Percentiles rank a stretch among this genome's conserved stretches.
phyloP scores from a whole-genome alignment of 2,113 vertebrate species.

The Leucopsar rothschildi region DNA sequence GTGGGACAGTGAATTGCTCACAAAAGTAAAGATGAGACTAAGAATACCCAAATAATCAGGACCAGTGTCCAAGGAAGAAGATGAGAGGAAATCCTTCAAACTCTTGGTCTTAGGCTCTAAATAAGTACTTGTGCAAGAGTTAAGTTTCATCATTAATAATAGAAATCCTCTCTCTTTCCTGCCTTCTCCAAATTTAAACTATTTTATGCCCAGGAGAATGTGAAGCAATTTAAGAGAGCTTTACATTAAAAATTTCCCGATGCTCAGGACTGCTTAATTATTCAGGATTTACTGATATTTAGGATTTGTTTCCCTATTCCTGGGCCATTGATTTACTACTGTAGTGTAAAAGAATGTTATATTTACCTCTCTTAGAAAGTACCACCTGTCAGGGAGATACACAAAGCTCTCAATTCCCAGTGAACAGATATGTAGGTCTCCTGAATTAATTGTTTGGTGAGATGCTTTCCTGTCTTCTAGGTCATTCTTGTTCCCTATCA shows the following conservation, averaged over 20 bases:
- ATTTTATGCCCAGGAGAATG: accelerated
- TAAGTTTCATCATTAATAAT: background rate
- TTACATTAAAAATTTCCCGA: background rate
- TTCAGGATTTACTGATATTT: background rate
- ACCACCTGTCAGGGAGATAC: background rate
- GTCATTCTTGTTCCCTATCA: background rate
- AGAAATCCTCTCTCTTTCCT: background rate
- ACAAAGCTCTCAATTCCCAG: background rate
- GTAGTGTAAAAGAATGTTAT: background rate
- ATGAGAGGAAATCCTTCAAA: background rate
- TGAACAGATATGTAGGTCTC: background rate
- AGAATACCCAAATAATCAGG: background rate
- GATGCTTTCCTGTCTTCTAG: background rate
- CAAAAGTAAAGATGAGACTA: background rate
- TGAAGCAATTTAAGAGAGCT: background rate
- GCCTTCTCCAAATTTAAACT: background rate
- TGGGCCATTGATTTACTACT: background rate
- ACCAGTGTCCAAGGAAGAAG: background rate
- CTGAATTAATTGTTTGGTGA: background rate
- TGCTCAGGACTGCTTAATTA: background rate
- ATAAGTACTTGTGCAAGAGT: background rate
- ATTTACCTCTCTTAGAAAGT: background rate
- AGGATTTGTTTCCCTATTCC: background rate
- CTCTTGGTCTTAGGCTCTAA: background rate
- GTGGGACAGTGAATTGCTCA: background rate